Conservation (phyloP, 2,797 vertebrate species). For the Enteromius unitaeniatus region DNA sequence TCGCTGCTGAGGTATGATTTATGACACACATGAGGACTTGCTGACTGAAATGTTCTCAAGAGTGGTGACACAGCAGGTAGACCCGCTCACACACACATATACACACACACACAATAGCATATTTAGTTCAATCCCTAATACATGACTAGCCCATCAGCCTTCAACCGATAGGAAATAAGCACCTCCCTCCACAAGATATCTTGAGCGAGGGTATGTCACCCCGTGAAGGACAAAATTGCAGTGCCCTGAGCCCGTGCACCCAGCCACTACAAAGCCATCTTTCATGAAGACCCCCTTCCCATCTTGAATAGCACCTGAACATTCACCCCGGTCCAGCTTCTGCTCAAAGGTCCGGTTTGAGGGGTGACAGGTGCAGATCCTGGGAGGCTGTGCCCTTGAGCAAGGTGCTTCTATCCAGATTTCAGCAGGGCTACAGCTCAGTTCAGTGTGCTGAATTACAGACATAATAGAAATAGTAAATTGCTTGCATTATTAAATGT, state of each 20-base stretch:
- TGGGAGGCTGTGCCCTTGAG: conserved; percentile 67
- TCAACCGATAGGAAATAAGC: conserved; percentile 31
- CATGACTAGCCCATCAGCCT: conserved; percentile 28
- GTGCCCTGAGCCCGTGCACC: conserved; percentile 58
- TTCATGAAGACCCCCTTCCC: conserved; percentile 57
- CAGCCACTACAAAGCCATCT: conserved; percentile 52
- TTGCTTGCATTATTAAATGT: not conserved
- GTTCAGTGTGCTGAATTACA: conserved; percentile 12
- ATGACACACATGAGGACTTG: conserved; percentile 61
- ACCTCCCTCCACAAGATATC: conserved; percentile 48
- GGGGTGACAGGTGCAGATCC: conserved; percentile 54
- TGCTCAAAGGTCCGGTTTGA: conserved; percentile 35
- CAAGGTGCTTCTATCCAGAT: conserved; percentile 62
- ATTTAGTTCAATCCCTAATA: conserved; percentile 27
- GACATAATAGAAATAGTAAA: not conserved
- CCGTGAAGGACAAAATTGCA: conserved; percentile 72
- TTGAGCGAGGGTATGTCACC: conserved; percentile 20
- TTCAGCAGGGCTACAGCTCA: conserved; percentile 16
- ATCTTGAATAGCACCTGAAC: conserved; percentile 35
- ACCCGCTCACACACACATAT: not conserved
- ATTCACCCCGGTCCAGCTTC: conserved; percentile 45
- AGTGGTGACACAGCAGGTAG: conserved; percentile 53
- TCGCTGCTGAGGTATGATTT: conserved; percentile 61
- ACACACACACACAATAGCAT: conserved; percentile 12
- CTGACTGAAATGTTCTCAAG: conserved; percentile 65